Percentiles rank a stretch among this genome's conserved stretches.
Evolutionary conservation across 2,797 vertebrate species (phyloP).

Genomic region (Pangasius mekongensis): DNA sequence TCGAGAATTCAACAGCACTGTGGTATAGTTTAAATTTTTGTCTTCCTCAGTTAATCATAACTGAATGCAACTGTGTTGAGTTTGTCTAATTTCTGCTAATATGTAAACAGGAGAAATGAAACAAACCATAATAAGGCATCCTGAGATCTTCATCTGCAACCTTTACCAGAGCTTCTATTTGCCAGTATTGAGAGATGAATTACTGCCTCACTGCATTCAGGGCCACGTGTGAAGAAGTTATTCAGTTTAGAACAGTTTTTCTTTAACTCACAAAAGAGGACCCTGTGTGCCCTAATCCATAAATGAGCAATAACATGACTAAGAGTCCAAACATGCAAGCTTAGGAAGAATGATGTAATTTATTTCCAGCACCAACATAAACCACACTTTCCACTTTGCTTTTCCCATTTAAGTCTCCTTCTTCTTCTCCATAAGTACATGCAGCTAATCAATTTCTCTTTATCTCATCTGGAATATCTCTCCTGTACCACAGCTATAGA

Average conservation of each 20-base stretch:
- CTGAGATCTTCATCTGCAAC: neutral
- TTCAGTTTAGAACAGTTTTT: neutral
- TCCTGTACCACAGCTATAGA: neutral
- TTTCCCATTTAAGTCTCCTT: neutral
- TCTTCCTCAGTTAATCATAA: neutral
- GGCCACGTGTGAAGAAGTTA: too few relatives aligned
- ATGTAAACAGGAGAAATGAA: neutral
- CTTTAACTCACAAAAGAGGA: neutral
- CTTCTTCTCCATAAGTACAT: neutral
- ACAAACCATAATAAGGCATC: neutral
- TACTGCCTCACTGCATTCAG: neutral
- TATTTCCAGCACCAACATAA: neutral
- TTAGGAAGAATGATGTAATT: neutral
- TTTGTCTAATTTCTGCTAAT: neutral
- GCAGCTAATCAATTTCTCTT: slow-evolving; percentile 32
- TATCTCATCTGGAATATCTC: slow-evolving; percentile 33
- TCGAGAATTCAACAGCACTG: neutral
- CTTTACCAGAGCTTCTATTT: neutral
- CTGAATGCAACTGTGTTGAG: neutral
- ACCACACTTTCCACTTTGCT: neutral
- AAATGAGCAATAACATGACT: neutral
- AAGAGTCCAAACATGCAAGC: neutral
- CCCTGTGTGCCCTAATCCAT: neutral
- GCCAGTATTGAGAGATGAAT: neutral
- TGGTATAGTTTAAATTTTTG: neutral